Conservation (phyloP, 2,888 invertebrate genomes). For the Leptinotarsa peninsularis region DNA sequence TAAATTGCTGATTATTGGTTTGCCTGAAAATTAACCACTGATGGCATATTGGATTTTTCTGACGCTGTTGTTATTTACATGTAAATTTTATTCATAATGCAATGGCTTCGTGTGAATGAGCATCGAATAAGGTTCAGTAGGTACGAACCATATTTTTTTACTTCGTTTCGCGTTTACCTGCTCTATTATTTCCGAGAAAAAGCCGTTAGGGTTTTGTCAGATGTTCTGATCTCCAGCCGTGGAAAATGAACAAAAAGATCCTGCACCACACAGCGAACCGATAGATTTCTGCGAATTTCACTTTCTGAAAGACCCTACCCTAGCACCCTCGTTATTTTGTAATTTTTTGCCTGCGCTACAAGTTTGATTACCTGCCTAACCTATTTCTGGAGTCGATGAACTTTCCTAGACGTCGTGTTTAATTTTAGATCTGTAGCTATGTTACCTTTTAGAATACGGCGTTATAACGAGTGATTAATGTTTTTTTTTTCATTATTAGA, state of each 20-base stretch:
- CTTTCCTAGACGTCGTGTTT: neutral
- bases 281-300: neutral
- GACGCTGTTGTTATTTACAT: no score
- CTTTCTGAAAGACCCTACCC: neutral
- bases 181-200: conserved; percentile 15
- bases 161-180: neutral
- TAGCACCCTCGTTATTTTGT: conserved; percentile 2
- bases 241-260: neutral
- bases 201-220: conserved; percentile 1
- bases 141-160: neutral
- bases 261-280: neutral
- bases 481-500: neutral
- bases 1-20: no score
- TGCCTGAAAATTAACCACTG: no score
- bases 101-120: neutral
- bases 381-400: conserved; percentile 5
- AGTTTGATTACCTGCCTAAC: neutral
- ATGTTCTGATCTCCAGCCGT: neutral
- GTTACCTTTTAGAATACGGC: neutral
- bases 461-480: neutral
- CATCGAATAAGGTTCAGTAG: neutral
- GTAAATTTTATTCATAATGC: neutral
- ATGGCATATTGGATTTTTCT: no score
- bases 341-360: conserved; percentile 6
- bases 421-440: conserved; percentile 15